These are phyloP conservation scores for Parus major DNA, from an alignment of 2,113 vertebrate species.

Conservation along the genomic window DNA sequence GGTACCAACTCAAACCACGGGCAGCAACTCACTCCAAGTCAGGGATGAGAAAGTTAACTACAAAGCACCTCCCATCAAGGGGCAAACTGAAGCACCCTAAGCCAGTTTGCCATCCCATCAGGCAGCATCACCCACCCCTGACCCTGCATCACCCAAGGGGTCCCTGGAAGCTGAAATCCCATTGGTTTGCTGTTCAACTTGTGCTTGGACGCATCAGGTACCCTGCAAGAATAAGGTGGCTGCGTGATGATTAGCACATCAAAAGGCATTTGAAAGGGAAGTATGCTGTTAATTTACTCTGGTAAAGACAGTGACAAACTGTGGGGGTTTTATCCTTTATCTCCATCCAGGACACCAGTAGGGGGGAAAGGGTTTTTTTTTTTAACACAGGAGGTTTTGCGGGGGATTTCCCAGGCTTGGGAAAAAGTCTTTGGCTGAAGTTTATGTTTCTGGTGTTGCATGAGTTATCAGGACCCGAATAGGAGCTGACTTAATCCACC, in stretches of 20 bases:
- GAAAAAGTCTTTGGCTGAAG: not conserved
- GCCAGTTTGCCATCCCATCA: no score
- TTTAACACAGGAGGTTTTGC: not conserved
- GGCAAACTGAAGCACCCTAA: not conserved
- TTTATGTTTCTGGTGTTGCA: not conserved
- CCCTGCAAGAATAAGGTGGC: not conserved
- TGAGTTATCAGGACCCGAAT: not conserved
- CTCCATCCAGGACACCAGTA: not conserved
- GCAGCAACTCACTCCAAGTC: not conserved
- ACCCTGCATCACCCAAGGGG: not conserved
- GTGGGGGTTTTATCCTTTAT: not conserved
- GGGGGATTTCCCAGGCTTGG: not conserved
- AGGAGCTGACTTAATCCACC: not conserved
- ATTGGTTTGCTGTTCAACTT: not conserved
- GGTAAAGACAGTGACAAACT: not conserved
- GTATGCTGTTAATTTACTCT: not conserved
- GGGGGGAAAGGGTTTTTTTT: not conserved
- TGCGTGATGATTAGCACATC: not conserved
- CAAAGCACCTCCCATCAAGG: not conserved
- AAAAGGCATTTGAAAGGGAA: slow-evolving; percentile 9
- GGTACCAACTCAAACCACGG: not conserved
- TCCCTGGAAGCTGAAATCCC: not conserved
- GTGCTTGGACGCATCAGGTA: not conserved
- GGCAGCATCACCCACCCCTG: not conserved
- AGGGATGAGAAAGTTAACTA: not conserved